Evolutionary conservation across 1,140 invertebrate species (phyloP).

Genomic region (Listronotus oregonensis): DNA sequence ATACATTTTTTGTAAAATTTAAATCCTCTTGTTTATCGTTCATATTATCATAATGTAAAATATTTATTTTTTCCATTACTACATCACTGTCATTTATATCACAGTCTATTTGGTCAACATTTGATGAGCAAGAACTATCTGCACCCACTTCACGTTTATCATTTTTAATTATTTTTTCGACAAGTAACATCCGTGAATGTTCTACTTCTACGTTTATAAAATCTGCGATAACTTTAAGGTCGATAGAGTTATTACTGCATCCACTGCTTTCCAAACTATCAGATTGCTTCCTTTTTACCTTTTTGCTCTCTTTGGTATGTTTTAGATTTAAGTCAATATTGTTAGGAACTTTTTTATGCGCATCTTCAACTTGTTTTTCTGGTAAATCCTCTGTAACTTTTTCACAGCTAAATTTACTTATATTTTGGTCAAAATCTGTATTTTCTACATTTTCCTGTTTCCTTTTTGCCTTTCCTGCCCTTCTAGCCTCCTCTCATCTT

Average conservation of each 20-base stretch:
- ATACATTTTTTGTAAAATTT: no score
- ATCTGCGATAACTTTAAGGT: not conserved
- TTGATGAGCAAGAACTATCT: constrained; percentile 9
- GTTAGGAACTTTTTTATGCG: not conserved
- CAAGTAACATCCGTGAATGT: not conserved
- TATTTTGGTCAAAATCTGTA: not conserved
- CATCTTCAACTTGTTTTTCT: not conserved
- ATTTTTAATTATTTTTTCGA: constrained; percentile 1
- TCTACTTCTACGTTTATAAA: not conserved
- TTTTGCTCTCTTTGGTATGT: constrained; percentile 2
- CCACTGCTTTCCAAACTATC: not conserved
- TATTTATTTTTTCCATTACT: not conserved
- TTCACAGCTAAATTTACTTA: constrained; percentile 18
- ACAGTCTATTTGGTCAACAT: constrained; percentile 21
- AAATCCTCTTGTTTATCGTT: no score
- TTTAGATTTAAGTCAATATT: not conserved
- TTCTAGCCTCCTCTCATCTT: not conserved
- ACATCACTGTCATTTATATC: constrained; percentile 23
- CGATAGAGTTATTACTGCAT: not conserved
- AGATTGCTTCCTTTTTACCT: not conserved
- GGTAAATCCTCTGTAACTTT: not conserved
- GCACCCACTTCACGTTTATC: not conserved
- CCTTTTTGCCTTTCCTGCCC: not conserved
- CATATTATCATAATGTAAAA: no score
- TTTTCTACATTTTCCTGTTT: not conserved